Percentiles rank a stretch among this genome's conserved stretches.
Conservation (phyloP, 2,113 vertebrate species). For the Sardina pilchardus region DNA sequence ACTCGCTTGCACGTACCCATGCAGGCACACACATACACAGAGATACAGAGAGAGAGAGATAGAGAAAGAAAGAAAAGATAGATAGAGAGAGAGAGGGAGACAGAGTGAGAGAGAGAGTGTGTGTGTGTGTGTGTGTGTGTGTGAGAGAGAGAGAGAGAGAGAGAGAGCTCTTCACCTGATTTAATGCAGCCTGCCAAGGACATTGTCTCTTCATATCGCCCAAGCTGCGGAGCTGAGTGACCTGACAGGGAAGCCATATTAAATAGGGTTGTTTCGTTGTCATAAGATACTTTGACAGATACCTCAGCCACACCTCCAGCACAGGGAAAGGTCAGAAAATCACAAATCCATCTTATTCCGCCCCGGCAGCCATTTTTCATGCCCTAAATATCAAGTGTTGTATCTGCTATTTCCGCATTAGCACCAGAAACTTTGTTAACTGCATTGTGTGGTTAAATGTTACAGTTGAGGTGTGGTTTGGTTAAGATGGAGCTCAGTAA, state of each 20-base stretch:
- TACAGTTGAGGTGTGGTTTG: too few species aligned
- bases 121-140: too few species aligned
- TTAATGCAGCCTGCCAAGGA: not conserved
- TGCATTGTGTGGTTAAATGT: too few species aligned
- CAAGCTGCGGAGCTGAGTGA: not conserved
- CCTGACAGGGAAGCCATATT: not conserved
- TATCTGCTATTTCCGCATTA: not conserved
- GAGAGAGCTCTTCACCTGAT: not conserved
- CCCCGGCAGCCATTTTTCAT: too few species aligned
- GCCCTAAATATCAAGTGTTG: not conserved
- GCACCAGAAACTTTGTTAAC: too few species aligned
- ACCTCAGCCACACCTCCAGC: not conserved
- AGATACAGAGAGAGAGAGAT: not conserved
- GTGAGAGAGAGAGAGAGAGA: not conserved
- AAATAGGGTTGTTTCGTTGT: not conserved
- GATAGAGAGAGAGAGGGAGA: too few species aligned
- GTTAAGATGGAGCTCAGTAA: too few species aligned
- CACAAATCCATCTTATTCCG: not conserved
- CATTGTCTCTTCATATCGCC: not conserved
- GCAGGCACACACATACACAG: too few species aligned
- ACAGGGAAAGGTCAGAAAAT: not conserved
- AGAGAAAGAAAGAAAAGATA: not conserved
- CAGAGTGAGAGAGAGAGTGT: too few species aligned
- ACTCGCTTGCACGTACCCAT: too few species aligned
- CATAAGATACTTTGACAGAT: not conserved